Conservation (phyloP, 2,888 invertebrate genomes). For the Heliconius charithonia region DNA sequence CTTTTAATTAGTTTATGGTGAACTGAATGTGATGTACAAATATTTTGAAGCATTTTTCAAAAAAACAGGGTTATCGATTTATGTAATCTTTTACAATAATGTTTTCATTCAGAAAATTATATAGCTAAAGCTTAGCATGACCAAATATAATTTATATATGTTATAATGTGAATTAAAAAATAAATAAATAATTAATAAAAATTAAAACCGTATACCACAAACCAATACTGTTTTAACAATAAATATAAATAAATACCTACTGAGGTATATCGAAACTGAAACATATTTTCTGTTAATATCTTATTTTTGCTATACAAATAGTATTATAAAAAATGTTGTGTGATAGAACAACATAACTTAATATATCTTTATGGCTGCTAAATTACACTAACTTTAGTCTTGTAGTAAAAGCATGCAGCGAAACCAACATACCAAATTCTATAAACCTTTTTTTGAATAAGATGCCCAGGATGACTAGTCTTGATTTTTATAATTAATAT, state of each 20-base stretch:
- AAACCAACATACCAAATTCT: no score
- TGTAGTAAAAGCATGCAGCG: no score
- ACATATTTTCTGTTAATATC: background rate
- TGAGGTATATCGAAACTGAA: background rate
- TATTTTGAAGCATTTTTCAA: constrained; percentile 27
- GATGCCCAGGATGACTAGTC: no score
- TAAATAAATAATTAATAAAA: no score
- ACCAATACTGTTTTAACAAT: no score
- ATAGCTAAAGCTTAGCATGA: constrained; percentile 16
- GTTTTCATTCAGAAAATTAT: constrained; percentile 2
- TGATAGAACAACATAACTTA: background rate
- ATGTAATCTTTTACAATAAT: constrained; percentile 18
- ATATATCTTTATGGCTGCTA: background rate
- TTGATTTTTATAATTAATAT: background rate
- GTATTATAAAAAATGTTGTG: background rate
- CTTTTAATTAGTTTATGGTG: background rate
- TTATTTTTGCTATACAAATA: background rate
- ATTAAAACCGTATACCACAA: no score
- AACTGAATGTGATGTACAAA: constrained; percentile 28
- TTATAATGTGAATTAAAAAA: background rate
- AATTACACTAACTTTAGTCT: no score
- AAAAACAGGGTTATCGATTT: constrained; percentile 30
- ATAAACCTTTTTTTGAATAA: no score
- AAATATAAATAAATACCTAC: background rate
- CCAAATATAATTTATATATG: constrained; percentile 10